Base-by-base conservation (phyloP, 2,797 vertebrate genomes). In the Anguilla megastoma region DNA sequence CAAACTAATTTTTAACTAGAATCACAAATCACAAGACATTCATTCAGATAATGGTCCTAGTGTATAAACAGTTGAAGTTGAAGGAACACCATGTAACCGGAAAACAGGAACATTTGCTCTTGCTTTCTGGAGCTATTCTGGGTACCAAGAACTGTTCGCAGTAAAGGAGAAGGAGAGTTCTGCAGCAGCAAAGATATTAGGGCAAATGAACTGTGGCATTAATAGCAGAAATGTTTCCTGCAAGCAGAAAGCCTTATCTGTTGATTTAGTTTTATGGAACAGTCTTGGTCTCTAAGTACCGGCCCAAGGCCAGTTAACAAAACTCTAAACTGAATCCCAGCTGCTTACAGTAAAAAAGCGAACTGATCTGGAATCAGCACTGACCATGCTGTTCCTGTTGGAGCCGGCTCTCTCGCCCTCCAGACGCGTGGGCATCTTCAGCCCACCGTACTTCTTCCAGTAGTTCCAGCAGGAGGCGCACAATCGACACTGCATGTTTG, bases 391-490 rank as follows among this genome's bases (percentile, higher is more conserved):
- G 93, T 92, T 98, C 94, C 98, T 98, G 94, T 98, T 99, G 91
- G 98, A 98, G 90, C 98, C 98, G 0, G 98, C 98, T 90, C 98
- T 94, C 94, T 99, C 98, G 80, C 98, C 98, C 85, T 99, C 98
- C 93, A 99, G 95, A 87, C 98, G 96, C 30, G 98, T 99, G 93
- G 98, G 98, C 98, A 99, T 98, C 97, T 99, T 99, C 95, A 99
- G 95, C 83, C 98, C 98, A 89, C 98, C 98, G 21, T 99, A 99
- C 94, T 99, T 99, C 95, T 99, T 99, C 98, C 98, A 99, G 95
- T 99, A 99, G 9, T 97, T 97, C 98, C 98, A 99, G 94, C 98
- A 99, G 92, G 97, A 97, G 84, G 98, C 97, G 89, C 98, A 99
- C 87, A 99, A 96, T 79, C 98, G 97, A 95, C 98, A 99, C 95